Evolutionary conservation across 2,888 invertebrate species (phyloP).

Genomic region (Drosophila rellima): DNA sequence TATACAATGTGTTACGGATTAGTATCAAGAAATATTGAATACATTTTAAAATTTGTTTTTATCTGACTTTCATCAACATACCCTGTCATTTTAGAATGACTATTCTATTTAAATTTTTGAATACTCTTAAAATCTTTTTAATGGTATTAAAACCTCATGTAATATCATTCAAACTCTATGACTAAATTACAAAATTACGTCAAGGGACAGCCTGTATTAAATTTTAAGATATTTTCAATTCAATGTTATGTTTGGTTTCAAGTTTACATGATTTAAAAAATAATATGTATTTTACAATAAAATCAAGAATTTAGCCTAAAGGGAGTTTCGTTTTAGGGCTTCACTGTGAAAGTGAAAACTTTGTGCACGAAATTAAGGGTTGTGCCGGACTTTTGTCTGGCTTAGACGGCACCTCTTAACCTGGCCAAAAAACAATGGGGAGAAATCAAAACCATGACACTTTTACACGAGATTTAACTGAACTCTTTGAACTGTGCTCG

Average conservation of each 20-base stretch:
- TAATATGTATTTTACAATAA: slow-evolving; percentile 11
- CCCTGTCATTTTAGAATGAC: too few relatives aligned
- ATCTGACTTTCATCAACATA: too few relatives aligned
- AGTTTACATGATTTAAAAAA: background rate
- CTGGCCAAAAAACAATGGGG: slow-evolving; percentile 48
- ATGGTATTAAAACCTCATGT: too few relatives aligned
- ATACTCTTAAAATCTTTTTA: too few relatives aligned
- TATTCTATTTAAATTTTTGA: too few relatives aligned
- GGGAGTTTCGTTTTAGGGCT: slow-evolving; percentile 53
- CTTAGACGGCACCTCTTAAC: slow-evolving; percentile 65
- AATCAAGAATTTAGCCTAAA: background rate
- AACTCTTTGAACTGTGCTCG: slow-evolving; percentile 66
- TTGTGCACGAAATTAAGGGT: slow-evolving; percentile 28
- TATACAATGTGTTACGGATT: too few relatives aligned
- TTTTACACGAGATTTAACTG: slow-evolving; percentile 81
- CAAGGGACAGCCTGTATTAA: background rate
- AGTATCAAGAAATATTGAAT: too few relatives aligned
- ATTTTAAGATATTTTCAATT: background rate
- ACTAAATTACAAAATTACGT: too few relatives aligned
- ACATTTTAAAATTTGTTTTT: too few relatives aligned
- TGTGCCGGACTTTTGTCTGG: slow-evolving; percentile 54
- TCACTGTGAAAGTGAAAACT: slow-evolving; percentile 44
- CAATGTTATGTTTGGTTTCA: background rate
- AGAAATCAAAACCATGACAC: slow-evolving; percentile 55
- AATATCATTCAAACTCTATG: too few relatives aligned